These are phyloP conservation scores for Panagrolaimus sp. DNA, from an alignment of 1,140 invertebrate genomes.

Conservation along the genomic window DNA sequence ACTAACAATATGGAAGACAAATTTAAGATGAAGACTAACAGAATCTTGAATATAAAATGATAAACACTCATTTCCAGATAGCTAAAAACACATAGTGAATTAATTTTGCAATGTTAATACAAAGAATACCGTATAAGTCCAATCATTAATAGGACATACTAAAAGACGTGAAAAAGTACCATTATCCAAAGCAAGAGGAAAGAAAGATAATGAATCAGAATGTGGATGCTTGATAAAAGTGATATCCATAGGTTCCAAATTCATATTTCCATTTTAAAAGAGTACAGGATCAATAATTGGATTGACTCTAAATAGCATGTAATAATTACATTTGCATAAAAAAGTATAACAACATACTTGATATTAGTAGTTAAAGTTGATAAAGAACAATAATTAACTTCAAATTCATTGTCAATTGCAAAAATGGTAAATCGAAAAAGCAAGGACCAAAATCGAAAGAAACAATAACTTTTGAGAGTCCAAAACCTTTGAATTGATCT, in stretches of 20 bases:
- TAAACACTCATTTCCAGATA: too few species aligned
- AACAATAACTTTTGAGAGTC: neutral
- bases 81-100: too few species aligned
- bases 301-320: neutral
- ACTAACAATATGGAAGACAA: too few species aligned
- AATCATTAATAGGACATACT: too few species aligned
- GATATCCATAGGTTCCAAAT: neutral
- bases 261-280: neutral
- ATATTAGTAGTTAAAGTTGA: neutral
- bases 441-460: constrained; percentile 6
- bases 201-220: neutral
- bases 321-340: too few species aligned
- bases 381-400: neutral
- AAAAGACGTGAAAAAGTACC: neutral
- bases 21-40: too few species aligned
- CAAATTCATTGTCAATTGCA: neutral
- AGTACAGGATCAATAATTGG: neutral
- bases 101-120: too few species aligned
- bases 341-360: neutral
- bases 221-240: neutral
- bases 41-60: too few species aligned
- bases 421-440: neutral
- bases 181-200: neutral
- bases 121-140: too few species aligned
- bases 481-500: too few species aligned